phyloP scores from a whole-genome alignment of 2,888 invertebrate genomes.

The Drosophila neotestacea region DNA sequence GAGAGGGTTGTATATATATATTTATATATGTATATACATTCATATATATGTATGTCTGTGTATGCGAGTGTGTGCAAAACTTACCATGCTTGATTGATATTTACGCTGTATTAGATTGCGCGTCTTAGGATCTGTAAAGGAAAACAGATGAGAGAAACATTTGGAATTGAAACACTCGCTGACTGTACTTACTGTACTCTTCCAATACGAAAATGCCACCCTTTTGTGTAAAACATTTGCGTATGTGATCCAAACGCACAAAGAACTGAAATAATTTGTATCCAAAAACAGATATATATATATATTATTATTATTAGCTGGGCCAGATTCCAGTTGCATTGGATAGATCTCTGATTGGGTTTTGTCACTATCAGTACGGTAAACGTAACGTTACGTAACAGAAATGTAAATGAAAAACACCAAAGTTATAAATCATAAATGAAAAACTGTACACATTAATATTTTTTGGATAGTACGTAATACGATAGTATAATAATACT shows the following conservation, averaged over 20 bases:
- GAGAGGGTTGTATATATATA: constrained; percentile 3
- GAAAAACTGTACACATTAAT: constrained; percentile 28
- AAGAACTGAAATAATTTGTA: constrained; percentile 94
- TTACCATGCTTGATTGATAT: constrained; percentile 99
- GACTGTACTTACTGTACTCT: constrained; percentile 97
- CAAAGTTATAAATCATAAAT: constrained; percentile 6
- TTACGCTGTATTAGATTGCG: constrained; percentile 97
- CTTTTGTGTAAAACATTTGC: constrained; percentile 99
- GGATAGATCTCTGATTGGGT: constrained; percentile 3
- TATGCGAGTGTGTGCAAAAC: constrained; percentile 82
- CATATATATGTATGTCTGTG: background rate
- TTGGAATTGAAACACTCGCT: background rate
- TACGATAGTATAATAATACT: constrained; percentile 16
- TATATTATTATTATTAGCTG: constrained; percentile 26
- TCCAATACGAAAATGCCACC: constrained; percentile 99
- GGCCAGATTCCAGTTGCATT: constrained; percentile 2
- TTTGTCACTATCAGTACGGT: constrained; percentile 34
- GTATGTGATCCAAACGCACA: constrained; percentile 99
- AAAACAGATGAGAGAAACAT: background rate
- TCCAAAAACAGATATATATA: background rate
- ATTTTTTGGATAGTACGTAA: constrained; percentile 26
- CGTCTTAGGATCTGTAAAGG: constrained; percentile 96
- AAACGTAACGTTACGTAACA: constrained; percentile 37
- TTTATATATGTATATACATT: background rate
- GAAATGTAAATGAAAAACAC: constrained; percentile 33